Percentiles rank a stretch among this genome's conserved stretches.
Evolutionary conservation across 2,888 invertebrate species (phyloP).

Genomic region (Thymelicus acteon): DNA sequence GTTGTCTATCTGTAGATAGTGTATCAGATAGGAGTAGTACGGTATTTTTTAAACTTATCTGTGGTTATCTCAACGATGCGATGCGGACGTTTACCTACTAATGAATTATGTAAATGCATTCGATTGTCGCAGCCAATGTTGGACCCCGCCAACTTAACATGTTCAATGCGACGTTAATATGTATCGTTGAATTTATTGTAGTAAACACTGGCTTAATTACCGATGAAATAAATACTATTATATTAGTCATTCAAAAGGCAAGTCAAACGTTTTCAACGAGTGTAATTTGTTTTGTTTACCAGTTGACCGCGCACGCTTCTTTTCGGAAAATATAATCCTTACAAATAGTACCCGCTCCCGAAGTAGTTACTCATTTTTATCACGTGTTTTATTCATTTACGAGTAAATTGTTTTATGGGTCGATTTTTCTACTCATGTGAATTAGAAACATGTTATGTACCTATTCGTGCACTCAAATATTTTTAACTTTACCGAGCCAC

Average conservation of each 20-base stretch:
- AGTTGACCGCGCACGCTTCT: too few relatives aligned
- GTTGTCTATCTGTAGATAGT: conserved; percentile 30
- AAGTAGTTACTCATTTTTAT: too few relatives aligned
- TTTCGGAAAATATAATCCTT: too few relatives aligned
- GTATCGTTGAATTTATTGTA: conserved; percentile 53
- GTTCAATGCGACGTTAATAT: conserved; percentile 66
- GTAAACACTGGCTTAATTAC: conserved; percentile 47
- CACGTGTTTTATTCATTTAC: too few relatives aligned
- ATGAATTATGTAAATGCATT: conserved; percentile 77
- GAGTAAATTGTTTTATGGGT: too few relatives aligned
- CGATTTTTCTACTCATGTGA: too few relatives aligned
- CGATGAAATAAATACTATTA: conserved; percentile 48
- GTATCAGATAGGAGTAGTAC: conserved; percentile 28
- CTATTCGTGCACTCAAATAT: too few relatives aligned
- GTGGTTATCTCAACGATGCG: conserved; percentile 66
- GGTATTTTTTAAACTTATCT: conserved; percentile 61
- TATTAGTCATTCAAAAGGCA: conserved; percentile 46
- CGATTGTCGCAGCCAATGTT: conserved; percentile 48
- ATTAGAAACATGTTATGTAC: too few relatives aligned
- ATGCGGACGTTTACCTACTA: conserved; percentile 79
- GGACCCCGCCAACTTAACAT: conserved; percentile 56
- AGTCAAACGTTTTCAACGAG: conserved; percentile 44
- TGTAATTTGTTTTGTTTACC: conserved; percentile 22
- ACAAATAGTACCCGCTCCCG: too few relatives aligned
- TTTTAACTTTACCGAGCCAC: too few relatives aligned